Evolutionary conservation across 2,113 vertebrate species (phyloP), one percentile per base, ranked within the genome.

Genomic region (Megaceryle torquata): DNA sequence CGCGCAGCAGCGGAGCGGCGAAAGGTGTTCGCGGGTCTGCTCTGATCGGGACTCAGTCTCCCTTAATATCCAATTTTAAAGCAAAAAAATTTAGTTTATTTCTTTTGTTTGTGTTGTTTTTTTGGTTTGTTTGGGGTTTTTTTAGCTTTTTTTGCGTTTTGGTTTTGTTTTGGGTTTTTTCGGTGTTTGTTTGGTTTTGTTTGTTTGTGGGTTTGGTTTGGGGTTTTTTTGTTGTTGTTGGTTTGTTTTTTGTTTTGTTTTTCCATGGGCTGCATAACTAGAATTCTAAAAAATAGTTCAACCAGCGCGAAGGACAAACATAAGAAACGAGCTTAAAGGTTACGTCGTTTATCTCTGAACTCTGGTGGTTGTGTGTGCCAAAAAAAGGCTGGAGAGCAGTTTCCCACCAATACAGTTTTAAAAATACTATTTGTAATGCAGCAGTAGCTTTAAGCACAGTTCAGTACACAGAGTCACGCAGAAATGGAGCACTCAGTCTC

Each of bases 401-500:
- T 61, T 48, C 59, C 16, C 51, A 13, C 43, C 63, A 13, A 13
- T 28, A 29, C 43, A 35, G 5, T 31, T 19, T 57, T 43, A 68
- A 35, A 53, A 25, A 15, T 15, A 11, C 5, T 39, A 20, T 50
- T 71, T 48, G 64, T 15, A 31, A 50, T 6, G 41, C 59, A 51
- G 8, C 43, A 26, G 26, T 13, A 37, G 18, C 53, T 54, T 50
- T 6, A 72, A 26, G 54, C 68, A 8, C 43, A 56, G 18, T 7
- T 60, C 37, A 6, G 44, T 28, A 1, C 5, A 1, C 65, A 1
- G 29, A 43, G 51, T 2, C 44, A 46, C 2, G 4, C 53, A 15
- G 37, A 31, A 41, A 57, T 0, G 1, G 28, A 37, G 46, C 61
- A 1, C 43, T 44, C 4, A 2, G 17, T 25, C 31, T 57, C 28